phyloP scores from a whole-genome alignment of 2,888 invertebrate genomes.

The Pseudanteris insignis region DNA sequence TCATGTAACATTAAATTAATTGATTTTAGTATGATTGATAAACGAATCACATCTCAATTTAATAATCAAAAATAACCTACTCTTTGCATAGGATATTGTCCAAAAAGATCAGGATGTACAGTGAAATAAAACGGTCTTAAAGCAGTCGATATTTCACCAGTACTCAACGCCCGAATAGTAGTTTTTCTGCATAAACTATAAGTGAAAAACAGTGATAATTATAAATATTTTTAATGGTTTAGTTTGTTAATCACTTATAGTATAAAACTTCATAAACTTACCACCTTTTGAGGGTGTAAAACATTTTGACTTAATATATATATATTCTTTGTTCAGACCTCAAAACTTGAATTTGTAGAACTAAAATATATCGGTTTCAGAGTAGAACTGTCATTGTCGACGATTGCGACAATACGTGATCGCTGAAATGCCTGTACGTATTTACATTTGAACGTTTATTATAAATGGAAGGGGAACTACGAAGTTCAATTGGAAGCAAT shows the following conservation, averaged over 20 bases:
- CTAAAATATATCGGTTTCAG: slow-evolving; percentile 1
- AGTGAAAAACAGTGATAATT: too few relatives aligned
- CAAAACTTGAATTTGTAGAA: too few relatives aligned
- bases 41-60: too few relatives aligned
- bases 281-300: slow-evolving; percentile 22
- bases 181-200: slow-evolving; percentile 57
- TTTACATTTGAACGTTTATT: slow-evolving; percentile 12
- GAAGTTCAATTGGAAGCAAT: slow-evolving; percentile 13
- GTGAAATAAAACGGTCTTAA: slow-evolving; percentile 93
- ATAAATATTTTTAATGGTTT: not conserved
- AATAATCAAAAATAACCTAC: slow-evolving; percentile 68
- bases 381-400: slow-evolving; percentile 8
- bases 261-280: slow-evolving; percentile 1
- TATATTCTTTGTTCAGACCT: too few relatives aligned
- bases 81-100: slow-evolving; percentile 87
- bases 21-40: too few relatives aligned
- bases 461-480: not conserved
- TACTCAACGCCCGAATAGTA: slow-evolving; percentile 69
- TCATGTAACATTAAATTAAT: too few relatives aligned
- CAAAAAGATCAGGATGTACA: slow-evolving; percentile 95
- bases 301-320: slow-evolving; percentile 10
- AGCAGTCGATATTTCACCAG: slow-evolving; percentile 88
- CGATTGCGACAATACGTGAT: slow-evolving; percentile 14
- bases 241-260: too few relatives aligned
- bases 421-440: slow-evolving; percentile 17